Evolutionary conservation across 2,797 vertebrate species (phyloP), one percentile per base, ranked within the genome.

Genomic region (Alexandromys oeconomus): DNA sequence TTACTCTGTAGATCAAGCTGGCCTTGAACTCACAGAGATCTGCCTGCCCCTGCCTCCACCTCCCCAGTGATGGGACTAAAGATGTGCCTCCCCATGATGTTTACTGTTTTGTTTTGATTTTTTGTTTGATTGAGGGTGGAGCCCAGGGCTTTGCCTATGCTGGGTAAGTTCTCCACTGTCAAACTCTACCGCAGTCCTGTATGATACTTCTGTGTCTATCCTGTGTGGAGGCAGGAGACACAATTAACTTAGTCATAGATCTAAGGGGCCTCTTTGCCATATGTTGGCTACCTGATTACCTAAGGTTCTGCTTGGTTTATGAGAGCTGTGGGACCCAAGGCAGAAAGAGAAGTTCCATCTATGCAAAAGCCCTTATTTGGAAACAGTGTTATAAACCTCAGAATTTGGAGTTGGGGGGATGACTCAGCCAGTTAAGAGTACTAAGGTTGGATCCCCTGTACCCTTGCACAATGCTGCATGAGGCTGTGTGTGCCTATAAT

Each of bases 301-400:
- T 46, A 46, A 5, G 54, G 12, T 31, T 57, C n/a, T 43, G 14
- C 37, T 61, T 1, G 12, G 37, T 74, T 34, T 15, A 48, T 0
- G 2, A 17, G 10, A 9, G 25, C 65, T 76, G n/a, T 34, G 46
- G 46, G 73, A 23, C 63, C 37, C n/a, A 0, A 1, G 3, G 23
- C 17, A 25, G 57, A 43, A 59, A 63, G 43, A 91, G 82, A 67
- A 51, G 21, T 15, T 43, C 43, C 46, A 37, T 6, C 74, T 37
- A 27, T 15, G n/a, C 37, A n/a, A 82, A 97, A 29, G 46, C 40
- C 74, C 43, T 54, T 46, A 82, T 46, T 65, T 69, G 61, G 17
- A 95, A 78, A 43, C 61, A 69, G 76, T 31, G 81, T 59, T 67
- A 79, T 85, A 82, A 89, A 67, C 17, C 57, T 23, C 29, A 65